phyloP scores from a whole-genome alignment of 2,888 invertebrate species.

The Campoplex nolae region DNA sequence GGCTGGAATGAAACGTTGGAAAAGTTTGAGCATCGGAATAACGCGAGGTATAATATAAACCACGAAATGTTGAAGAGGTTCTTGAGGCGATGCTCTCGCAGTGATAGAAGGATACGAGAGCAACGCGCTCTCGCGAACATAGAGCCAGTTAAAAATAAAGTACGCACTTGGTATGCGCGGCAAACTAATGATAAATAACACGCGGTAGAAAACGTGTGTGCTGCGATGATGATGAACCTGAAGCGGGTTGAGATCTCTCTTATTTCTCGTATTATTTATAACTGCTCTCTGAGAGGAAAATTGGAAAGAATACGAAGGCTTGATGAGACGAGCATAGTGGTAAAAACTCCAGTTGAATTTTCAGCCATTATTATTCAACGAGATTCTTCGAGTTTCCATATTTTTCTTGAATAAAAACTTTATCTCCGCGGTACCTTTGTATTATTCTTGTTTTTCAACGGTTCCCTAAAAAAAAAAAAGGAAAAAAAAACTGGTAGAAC shows the following conservation, averaged over 20 bases:
- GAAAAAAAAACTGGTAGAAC: no score
- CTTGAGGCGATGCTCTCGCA: neutral
- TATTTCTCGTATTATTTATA: neutral
- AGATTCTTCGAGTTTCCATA: neutral
- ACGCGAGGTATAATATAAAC: slow-evolving; percentile 38
- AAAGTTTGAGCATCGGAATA: no score
- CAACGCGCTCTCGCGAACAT: neutral
- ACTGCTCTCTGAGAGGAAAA: neutral
- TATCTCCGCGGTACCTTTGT: no score
- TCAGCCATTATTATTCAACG: neutral
- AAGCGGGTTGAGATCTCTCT: neutral
- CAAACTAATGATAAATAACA: slow-evolving; percentile 8
- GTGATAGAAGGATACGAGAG: neutral
- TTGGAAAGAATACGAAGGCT: neutral
- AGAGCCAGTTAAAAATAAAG: slow-evolving; percentile 52
- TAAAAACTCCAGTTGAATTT: neutral
- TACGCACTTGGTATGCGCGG: slow-evolving; percentile 26
- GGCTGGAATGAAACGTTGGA: no score
- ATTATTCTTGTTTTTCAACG: no score
- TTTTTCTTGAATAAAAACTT: neutral
- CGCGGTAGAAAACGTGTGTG: neutral
- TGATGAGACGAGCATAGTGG: neutral
- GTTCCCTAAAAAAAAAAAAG: no score
- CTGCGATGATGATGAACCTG: neutral
- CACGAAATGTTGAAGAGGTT: slow-evolving; percentile 24